Evolutionary conservation across 2,797 vertebrate species (phyloP), one percentile per base, ranked within the genome.

Genomic region (Chelidonichthys spinosus): DNA sequence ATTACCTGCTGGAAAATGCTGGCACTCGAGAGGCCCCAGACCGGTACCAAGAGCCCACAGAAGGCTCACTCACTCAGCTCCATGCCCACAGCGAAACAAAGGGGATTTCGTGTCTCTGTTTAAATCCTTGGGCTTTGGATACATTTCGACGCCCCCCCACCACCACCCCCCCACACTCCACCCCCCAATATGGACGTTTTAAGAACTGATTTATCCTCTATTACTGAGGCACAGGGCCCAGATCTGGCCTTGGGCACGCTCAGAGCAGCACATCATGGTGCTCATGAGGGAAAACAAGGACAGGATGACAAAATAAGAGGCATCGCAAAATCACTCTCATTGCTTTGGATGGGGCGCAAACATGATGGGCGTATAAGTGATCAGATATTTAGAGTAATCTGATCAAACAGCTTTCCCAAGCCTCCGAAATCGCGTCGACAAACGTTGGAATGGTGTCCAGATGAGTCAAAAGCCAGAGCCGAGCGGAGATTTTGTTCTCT

Each of bases 121-220:
- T 85, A 91, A 93, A 91, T 92, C 91, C 90, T 75, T 78, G 11
- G 72, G 90, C 83, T 93, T 91, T 87, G 87, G 88, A 87, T 83
- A 84, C 65, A 78, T 90, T 88, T 85, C 44, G 18, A 33, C 69
- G 85, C 65, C 85, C 73, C 66, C 84, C 73, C 76, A 25, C 25
- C 25, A 25, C 25, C 25, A 25, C 50, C 68, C 85, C 84, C 72
- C 64, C 85, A 62, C 71, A 50, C 80, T 76, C 63, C 84, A 70
- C 64, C 85, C 62, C 71, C 53, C 80, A 74, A 79, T 88, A 79
- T 89, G 84, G 82, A 90, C 85, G 88, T 92, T 92, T 95, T 91
- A 93, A 83, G 84, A 91, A 84, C 85, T 90, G 86, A 93, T 94
- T 94, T 92, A 93, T 93, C 90, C 87, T 87, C 81, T 76, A 87